Base-by-base conservation (phyloP, 23 tunicate genomes). In the Ascidia mentula region DNA sequence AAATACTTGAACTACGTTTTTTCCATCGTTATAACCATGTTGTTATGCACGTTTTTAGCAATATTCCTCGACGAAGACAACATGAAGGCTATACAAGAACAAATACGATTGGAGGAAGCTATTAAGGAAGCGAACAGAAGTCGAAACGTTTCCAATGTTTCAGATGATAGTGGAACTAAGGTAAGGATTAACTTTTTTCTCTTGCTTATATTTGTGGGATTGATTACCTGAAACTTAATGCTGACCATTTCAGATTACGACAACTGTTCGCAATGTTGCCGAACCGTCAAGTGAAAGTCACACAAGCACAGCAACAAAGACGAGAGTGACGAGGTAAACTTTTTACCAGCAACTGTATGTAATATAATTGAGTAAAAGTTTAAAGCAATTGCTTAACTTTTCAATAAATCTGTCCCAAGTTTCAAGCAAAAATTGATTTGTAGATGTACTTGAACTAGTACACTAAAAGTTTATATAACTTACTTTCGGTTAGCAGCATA, bases 21-120 rank as follows among this genome's bases (percentile, higher is more conserved):
- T 9, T 9, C 4, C 1, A 9, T 53, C 7, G 7, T 6, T 53
- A 5, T 53, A 20, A 53, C 65, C 13, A 3, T 9, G 65, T 53
- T 53, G 12, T 53, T 5, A 9, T 53, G 13, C 24, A 1, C 24
- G 65, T 53, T 53, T 5, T 53, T 85, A 93, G 98, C 98, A 0
- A 79, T 93, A n/a, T 93, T 93, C 81, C 61, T 93, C 80, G 98
- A 93, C 37, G 98, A 81, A 34, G 81, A 93, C 9, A 86, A 85
- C 84, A 80, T 88, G 86, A 80, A 81, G 30, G 78, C 77, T 36
- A 39, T 88, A 8, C 89, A 84, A 76, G 86, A 93, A 46, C 98
- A 93, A 45, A 86, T 86, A 26, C 40, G 37, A 31, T 70, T 72
- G 75, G 90, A 86, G 80, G 77, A 86, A 42, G 84, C 80, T 18